Conservation (phyloP, 1,140 invertebrate species). For the Halesus radiatus region DNA sequence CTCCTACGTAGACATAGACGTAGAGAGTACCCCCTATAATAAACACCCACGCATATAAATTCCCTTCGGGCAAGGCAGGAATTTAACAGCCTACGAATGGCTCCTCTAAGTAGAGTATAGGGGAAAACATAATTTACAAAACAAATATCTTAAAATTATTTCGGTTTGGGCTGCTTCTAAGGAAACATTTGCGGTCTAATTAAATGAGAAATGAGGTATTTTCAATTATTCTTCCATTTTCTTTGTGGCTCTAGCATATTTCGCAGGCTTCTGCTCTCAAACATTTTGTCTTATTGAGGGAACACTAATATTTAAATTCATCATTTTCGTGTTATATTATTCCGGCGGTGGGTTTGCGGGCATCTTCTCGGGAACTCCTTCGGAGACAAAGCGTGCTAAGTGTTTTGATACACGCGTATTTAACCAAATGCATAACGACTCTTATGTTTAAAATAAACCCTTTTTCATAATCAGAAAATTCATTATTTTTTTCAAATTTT, state of each 20-base stretch:
- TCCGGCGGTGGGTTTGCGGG: too few species aligned
- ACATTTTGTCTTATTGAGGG: neutral
- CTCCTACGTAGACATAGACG: neutral
- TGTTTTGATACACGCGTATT: too few species aligned
- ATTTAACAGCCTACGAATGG: constrained; percentile 27
- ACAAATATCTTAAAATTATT: constrained; percentile 58
- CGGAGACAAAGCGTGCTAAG: too few species aligned
- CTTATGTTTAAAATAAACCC: too few species aligned
- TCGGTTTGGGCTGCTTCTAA: constrained; percentile 52
- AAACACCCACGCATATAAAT: constrained; percentile 14
- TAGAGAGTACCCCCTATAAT: neutral
- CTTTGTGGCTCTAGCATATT: constrained; percentile 48
- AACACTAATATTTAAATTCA: neutral
- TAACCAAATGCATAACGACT: too few species aligned
- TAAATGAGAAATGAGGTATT: constrained; percentile 56
- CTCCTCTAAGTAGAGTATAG: constrained; percentile 12
- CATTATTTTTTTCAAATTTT: too few species aligned
- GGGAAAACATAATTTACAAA: constrained; percentile 54
- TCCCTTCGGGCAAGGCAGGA: constrained; percentile 18
- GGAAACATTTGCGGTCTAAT: constrained; percentile 57
- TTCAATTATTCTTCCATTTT: constrained; percentile 57
- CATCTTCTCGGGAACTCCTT: too few species aligned
- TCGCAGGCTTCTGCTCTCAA: neutral
- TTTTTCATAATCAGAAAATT: too few species aligned
- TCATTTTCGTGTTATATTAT: neutral